Evolutionary conservation across 92 coral and sea anemone species (phyloP), one percentile per base, ranked within the genome.

Genomic region (Diadumene lineata): DNA sequence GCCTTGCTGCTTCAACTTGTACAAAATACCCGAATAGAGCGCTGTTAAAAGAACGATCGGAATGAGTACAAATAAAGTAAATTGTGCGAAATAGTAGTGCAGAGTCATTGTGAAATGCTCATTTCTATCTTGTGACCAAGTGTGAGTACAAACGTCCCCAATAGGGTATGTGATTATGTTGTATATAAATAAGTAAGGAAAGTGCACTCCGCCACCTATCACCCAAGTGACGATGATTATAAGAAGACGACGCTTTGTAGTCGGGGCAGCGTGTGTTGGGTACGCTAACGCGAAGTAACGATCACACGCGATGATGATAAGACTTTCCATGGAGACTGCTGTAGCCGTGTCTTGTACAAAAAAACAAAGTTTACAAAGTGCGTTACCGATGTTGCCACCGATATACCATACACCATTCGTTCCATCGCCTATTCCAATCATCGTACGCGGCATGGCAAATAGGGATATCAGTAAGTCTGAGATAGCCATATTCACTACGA

Each of bases 401-500:
- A 79, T 57, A 17, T 56, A 48, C 89, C 89, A 84, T 31, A 62
- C 60, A 2, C 34, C 75, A 2, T 27, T 69, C 1, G 76, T 73
- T 10, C 66, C 67, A 26, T 78, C 74, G 29, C 67, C 76, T 28
- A 73, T 72, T 24, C 58, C 76, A 11, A 68, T 74, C 65, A 84
- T 79, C 17, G 61, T 84, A 11, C 77, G 73, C 0, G 88, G 88
- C 60, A 64, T 80, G 7, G 72, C 80, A 16, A 80, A 78, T 17
- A 79, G 48, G 11, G 84, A 80, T 15, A 84, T 69, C 70, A 84
- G 43, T 17, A 84, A 56, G 66, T 84, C 88, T 48, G 88, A 84
- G 50, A 73, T 58, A 2, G 88, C 88, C 88, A 84, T 84, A 72
- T 73, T 84, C 17, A 84, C 80, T 15, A 84, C 77, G 30, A 84